A percentile compares a stretch with the other conserved stretches of the same genome.
Evolutionary conservation across 2,113 vertebrate species (phyloP).

Genomic region (Jaculus jaculus): DNA sequence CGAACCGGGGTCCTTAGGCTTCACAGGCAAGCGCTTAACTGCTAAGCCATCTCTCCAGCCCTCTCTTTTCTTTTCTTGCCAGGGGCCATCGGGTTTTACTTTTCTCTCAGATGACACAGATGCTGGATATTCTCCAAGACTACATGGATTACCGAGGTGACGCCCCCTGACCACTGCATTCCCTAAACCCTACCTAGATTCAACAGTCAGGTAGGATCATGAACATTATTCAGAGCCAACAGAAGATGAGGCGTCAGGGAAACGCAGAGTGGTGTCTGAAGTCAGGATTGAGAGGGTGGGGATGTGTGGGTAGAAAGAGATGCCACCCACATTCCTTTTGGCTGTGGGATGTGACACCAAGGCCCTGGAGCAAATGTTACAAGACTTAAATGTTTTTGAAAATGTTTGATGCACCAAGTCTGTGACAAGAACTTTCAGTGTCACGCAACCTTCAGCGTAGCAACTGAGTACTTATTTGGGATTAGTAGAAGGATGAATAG

Average conservation of each 20-base stretch:
- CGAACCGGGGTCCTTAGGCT: no score
- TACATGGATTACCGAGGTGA: constrained; percentile 95
- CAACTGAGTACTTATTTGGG: not conserved
- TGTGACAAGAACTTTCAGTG: not conserved
- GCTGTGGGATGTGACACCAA: not conserved
- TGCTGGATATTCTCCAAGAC: constrained; percentile 96
- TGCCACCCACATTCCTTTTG: not conserved
- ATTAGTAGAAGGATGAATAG: not conserved
- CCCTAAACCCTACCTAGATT: not conserved
- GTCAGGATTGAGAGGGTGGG: not conserved
- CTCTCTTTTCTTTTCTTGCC: constrained; percentile 70
- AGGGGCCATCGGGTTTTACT: constrained; percentile 93
- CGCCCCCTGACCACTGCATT: not conserved
- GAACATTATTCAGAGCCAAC: not conserved
- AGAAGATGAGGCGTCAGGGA: not conserved
- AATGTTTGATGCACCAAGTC: not conserved
- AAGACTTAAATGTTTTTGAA: not conserved
- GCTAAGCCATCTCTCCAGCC: no score
- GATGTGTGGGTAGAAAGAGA: not conserved
- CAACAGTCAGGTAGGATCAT: not conserved
- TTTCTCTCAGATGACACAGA: constrained; percentile 96
- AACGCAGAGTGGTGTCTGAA: not conserved
- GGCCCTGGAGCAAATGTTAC: not conserved
- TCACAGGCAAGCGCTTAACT: no score
- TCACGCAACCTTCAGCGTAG: not conserved